These are phyloP conservation scores for Varanus salvator DNA, from an alignment of 2,113 vertebrate genomes.

Conservation along the genomic window DNA sequence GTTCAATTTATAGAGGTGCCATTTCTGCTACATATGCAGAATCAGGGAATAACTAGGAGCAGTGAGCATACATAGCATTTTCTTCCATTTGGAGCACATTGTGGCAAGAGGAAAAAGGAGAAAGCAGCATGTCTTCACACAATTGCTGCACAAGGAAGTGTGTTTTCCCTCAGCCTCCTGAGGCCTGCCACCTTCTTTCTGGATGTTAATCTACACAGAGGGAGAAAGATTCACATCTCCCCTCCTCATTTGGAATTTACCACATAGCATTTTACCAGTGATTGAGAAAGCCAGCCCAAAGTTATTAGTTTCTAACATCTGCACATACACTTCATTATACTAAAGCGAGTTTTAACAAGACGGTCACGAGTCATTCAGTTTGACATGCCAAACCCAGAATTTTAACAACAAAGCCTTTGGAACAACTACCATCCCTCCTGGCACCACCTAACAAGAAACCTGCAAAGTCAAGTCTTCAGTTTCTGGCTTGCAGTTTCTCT, in stretches of 20 bases:
- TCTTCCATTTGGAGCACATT: neutral
- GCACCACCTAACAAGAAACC: slow-evolving; percentile 6
- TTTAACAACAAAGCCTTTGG: slow-evolving; percentile 40
- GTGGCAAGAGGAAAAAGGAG: neutral
- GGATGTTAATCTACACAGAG: neutral
- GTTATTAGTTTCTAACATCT: slow-evolving; percentile 26
- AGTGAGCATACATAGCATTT: neutral
- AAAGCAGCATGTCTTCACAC: neutral
- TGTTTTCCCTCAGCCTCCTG: neutral
- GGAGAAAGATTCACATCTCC: neutral
- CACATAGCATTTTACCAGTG: slow-evolving; percentile 1
- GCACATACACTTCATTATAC: slow-evolving; percentile 10
- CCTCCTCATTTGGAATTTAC: neutral
- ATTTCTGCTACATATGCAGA: neutral
- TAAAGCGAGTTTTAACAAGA: slow-evolving; percentile 42
- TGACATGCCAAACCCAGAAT: slow-evolving; percentile 30
- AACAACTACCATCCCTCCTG: slow-evolving; percentile 3
- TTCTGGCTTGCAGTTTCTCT: neutral
- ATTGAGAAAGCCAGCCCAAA: neutral
- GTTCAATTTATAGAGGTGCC: neutral
- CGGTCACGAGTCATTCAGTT: slow-evolving; percentile 19
- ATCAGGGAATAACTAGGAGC: neutral
- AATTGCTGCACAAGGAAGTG: neutral
- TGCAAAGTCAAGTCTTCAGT: neutral
- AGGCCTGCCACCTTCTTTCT: neutral